Percentiles rank a stretch among this genome's conserved stretches.
Evolutionary conservation across 2,888 invertebrate species (phyloP).

Genomic region (Ceraclea dissimilis): DNA sequence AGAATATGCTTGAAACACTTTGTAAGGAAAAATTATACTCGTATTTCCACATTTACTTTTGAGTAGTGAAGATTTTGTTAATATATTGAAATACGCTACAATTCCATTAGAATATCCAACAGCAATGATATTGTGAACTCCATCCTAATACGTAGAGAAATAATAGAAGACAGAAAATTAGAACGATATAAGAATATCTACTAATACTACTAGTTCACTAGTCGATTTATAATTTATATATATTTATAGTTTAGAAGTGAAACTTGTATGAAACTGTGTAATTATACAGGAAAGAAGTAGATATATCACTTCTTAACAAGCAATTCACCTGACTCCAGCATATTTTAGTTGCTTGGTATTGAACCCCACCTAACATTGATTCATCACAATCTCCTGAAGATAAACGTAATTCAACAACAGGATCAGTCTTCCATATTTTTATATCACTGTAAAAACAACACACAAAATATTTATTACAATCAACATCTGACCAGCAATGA

Average conservation of each 20-base stretch:
- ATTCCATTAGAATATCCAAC: constrained; percentile 64
- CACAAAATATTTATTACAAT: constrained; percentile 4
- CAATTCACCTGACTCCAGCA: constrained; percentile 46
- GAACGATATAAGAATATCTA: background rate
- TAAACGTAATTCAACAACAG: constrained; percentile 39
- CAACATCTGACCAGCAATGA: background rate
- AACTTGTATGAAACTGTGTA: too few species aligned
- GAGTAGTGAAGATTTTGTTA: constrained; percentile 45
- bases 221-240: background rate
- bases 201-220: background rate
- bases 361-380: constrained; percentile 28
- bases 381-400: constrained; percentile 27
- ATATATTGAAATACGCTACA: constrained; percentile 56
- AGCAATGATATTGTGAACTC: constrained; percentile 47
- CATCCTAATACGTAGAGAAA: constrained; percentile 2
- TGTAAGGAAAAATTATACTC: constrained; percentile 48
- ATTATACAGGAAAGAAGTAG: too few species aligned
- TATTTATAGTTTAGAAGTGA: background rate
- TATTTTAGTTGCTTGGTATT: constrained; percentile 45
- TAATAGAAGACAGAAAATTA: background rate
- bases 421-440: constrained; percentile 39
- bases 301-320: too few species aligned
- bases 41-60: constrained; percentile 35
- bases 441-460: constrained; percentile 30
- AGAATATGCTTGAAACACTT: constrained; percentile 52